phyloP scores from a whole-genome alignment of 2,888 invertebrate genomes.

The Lasioglossum zephyrum region DNA sequence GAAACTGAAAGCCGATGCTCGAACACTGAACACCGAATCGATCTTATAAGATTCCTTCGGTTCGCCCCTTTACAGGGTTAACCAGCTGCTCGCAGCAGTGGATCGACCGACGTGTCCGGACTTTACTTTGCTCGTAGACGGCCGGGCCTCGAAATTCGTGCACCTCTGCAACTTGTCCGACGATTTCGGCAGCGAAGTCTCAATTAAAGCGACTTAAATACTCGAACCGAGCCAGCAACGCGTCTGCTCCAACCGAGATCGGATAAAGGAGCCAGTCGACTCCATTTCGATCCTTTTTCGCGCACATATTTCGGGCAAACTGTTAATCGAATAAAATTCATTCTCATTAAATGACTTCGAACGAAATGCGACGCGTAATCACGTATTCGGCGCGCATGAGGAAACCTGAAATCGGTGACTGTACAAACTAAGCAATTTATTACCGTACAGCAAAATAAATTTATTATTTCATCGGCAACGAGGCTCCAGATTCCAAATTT shows the following conservation, averaged over 20 bases:
- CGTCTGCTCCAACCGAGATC: background rate
- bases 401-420: background rate
- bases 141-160: conserved; percentile 40
- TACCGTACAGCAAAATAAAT: background rate
- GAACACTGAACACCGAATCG: conserved; percentile 67
- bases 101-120: conserved; percentile 66
- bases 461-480: background rate
- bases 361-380: background rate
- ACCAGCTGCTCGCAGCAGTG: conserved; percentile 49
- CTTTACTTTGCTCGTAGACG: conserved; percentile 37
- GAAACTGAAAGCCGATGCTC: conserved; percentile 70
- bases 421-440: background rate
- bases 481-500: background rate
- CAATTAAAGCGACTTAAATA: conserved; percentile 57
- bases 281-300: background rate
- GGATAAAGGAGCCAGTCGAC: conserved; percentile 17
- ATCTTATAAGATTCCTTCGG: conserved; percentile 65
- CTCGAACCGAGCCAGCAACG: background rate
- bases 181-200: conserved; percentile 57
- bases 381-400: background rate
- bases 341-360: background rate
- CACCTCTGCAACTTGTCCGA: conserved; percentile 55
- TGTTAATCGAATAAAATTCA: conserved; percentile 6
- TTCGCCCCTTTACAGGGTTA: conserved; percentile 63
- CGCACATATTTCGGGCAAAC: background rate